These are phyloP conservation scores for Acanthococcus lagerstroemiae DNA, from an alignment of 2,888 invertebrate genomes.

Conservation along the genomic window DNA sequence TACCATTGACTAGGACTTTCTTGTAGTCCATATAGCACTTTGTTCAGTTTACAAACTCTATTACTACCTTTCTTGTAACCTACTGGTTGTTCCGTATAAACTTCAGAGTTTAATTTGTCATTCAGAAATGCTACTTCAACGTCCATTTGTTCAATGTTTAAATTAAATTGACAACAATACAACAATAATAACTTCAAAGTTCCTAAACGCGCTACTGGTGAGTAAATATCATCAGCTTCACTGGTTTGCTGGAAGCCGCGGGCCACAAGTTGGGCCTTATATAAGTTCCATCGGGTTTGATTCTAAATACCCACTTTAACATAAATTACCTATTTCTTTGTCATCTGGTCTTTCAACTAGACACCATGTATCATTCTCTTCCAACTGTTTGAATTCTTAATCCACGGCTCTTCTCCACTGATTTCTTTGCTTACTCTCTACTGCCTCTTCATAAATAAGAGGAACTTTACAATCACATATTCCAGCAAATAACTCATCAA, in stretches of 20 bases:
- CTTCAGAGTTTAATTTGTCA: conserved; percentile 16
- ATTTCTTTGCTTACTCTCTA: neutral
- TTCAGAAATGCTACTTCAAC: neutral
- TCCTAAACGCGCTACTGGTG: neutral
- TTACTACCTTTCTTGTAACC: conserved; percentile 32
- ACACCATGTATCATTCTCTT: neutral
- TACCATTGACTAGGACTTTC: too few species aligned
- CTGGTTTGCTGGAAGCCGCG: neutral
- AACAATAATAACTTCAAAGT: neutral
- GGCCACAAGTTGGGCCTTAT: neutral
- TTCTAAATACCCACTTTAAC: neutral
- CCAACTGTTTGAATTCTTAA: neutral
- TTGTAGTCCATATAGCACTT: too few species aligned
- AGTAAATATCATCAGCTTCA: neutral
- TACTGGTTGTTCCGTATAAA: conserved; percentile 33
- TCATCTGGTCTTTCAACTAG: neutral
- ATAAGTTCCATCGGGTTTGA: neutral
- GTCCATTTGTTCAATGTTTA: neutral
- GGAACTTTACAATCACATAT: neutral
- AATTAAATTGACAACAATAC: neutral
- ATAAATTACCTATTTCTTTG: neutral
- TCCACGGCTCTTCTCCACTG: conserved; percentile 2
- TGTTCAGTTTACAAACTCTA: too few species aligned
- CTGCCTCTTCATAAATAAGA: neutral
- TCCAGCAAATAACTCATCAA: too few species aligned